Base-by-base conservation (phyloP, 2,113 vertebrate genomes). In the Dasyprocta punctata region DNA sequence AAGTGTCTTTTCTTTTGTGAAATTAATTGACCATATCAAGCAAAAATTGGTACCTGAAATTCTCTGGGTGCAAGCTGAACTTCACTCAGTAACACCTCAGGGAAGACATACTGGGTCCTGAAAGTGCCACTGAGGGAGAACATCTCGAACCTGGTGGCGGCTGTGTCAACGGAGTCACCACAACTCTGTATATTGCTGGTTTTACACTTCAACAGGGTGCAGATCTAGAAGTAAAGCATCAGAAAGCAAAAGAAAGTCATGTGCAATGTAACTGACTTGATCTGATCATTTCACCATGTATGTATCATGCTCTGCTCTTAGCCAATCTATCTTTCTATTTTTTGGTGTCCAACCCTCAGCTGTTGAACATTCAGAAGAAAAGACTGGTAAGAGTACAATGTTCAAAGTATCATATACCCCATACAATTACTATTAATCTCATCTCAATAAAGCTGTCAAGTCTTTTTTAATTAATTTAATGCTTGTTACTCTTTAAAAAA, bases 91-190 rank as follows among this genome's bases (percentile, higher is more conserved):
- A 99, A 7, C 77, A 99, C 98, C 91, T 99, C 98, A 19, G 99
- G 99, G 73, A 99, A 99, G 47, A 99, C 97, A 0, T 98, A 97
- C 54, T 78, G 98, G 38, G 98, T 98, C 52, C 88, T 86, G 82
- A 99, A 99, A 0, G 98, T 99, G 81, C 99, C 99, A 0, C 98
- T 98, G 90, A 99, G 98, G 38, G 98, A 99, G 95, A 99, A 98
- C 80, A 60, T 97, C 13, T 98, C 96, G 98, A 99, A 99, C 65
- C 33, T 93, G 69, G 98, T 99, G 36, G 97, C 92, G 10, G 99
- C 98, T 0, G 0, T 97, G 60, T 98, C 98, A 8, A 97, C 90
- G 0, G 98, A 75, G 38, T 97, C 69, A 5, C 98, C 99, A 1
- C 99, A 99, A 0, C 97, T 97, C 3, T 65, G 63, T 33, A 94